Evolutionary conservation across 2,113 vertebrate species (phyloP), one percentile per base, ranked within the genome.

Genomic region (Chionomys nivalis): DNA sequence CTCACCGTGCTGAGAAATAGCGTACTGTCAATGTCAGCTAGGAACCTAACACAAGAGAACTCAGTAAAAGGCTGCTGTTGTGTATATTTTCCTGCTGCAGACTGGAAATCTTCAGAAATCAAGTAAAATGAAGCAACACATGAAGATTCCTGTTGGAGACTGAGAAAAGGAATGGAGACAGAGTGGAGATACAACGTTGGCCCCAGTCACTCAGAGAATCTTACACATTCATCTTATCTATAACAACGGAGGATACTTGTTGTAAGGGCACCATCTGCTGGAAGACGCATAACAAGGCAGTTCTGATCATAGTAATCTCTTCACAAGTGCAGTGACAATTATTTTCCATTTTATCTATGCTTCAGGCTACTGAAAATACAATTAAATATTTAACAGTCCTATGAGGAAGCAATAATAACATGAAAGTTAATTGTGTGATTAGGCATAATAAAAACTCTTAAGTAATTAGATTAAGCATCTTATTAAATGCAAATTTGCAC

Each of bases 261-360:
- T 89, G 44, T 79, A 83, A 83, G 14, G 2, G 1, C 73, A 5
- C 95, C 96, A 97, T 91, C 96, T 96, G 19, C 91, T 94, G 92
- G 95, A 63, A 78, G 1, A 6, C 42, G 7, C 63, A 26, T 58
- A 52, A 52, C 52, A 76, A 72, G 24, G 1, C 24, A 26, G 21
- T 12, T 75, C 5, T 58, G 58, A 21, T 21, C 19, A 21, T 58
- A 58, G 58, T 7, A 28, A 85, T n/a, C 10, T 77, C 31, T 63
- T 83, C 24, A 82, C 10, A 42, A 61, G 78, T 17, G 6, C 5
- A 7, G 55, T 23, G 33, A 47, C 63, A 42, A 5, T 23, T 58
- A 44, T 70, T 49, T 26, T 77, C 23, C 19, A n/a, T 49, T 9
- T 65, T 16, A 90, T 79, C 24, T 52, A 68, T 90, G 93, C 14